A percentile compares a stretch with the other conserved stretches of the same genome.
Evolutionary conservation across 1,140 invertebrate species (phyloP).

Genomic region (Drosophila yakuba): DNA sequence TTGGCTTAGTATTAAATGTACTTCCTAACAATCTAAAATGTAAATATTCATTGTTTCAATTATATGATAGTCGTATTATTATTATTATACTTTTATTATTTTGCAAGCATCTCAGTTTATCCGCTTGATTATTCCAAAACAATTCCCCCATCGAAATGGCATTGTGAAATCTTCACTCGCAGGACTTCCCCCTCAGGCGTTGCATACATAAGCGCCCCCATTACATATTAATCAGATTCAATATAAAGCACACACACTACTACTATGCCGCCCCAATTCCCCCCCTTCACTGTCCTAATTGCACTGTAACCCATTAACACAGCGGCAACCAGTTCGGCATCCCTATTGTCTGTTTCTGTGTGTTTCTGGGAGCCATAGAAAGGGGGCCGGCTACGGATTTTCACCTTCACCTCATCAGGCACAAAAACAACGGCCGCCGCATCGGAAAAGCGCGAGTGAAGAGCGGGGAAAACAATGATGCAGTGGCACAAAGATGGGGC

Average conservation of each 20-base stretch:
- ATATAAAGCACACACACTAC: conserved; percentile 20
- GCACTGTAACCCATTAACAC: conserved; percentile 80
- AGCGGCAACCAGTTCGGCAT: conserved; percentile 43
- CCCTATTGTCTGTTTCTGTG: conserved; percentile 49
- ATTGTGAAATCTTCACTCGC: conserved; percentile 1
- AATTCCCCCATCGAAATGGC: neutral
- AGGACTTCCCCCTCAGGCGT: conserved; percentile 17
- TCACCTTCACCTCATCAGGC: conserved; percentile 74
- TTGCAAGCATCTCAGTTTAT: too few relatives aligned
- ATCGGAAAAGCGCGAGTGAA: conserved; percentile 26
- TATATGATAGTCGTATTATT: too few relatives aligned
- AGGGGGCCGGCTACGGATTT: conserved; percentile 57
- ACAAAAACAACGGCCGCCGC: conserved; percentile 38
- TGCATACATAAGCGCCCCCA: conserved; percentile 28
- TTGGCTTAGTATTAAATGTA: too few relatives aligned
- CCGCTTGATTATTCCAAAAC: neutral
- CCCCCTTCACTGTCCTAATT: conserved; percentile 67
- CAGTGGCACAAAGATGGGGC: conserved; percentile 19
- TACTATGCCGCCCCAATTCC: neutral
- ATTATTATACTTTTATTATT: too few relatives aligned
- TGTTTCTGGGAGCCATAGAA: conserved; percentile 13
- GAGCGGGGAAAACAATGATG: conserved; percentile 26
- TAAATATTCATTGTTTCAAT: too few relatives aligned
- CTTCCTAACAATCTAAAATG: too few relatives aligned
- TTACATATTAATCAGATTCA: conserved; percentile 56